Evolutionary conservation across 2,888 invertebrate genomes (phyloP), one percentile per base, ranked within the genome.

Genomic region (Patella pellucida): DNA sequence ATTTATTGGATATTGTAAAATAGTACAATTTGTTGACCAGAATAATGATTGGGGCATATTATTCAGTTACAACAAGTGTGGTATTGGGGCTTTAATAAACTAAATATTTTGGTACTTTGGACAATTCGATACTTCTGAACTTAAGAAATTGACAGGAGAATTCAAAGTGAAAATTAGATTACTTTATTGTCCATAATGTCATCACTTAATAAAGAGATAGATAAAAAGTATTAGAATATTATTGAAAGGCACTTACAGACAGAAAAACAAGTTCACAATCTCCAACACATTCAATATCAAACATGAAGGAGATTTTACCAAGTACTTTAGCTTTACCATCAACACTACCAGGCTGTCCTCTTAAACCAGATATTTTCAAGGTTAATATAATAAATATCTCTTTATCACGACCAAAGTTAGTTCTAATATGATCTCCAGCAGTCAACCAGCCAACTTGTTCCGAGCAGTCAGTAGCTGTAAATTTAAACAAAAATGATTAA

Each of bases 241-340:
- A 41, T 9, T 9, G 41, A 41, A 41, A 0, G 7, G 41, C 9
- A 82, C 86, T 82, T 84, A 92, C 93, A 88, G 92, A 91, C 84
- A 93, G 91, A 79, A 93, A 92, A 67, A 92, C 90, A 52, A 93
- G 89, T 76, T 91, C 91, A 85, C 93, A 93, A 54, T 91, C 89
- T 5, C 81, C 80, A 0, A 85, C 83, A 85, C 93, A 93, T 19
- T 88, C 82, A n/a, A 92, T 89, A 79, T 93, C 92, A 86, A 93
- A 93, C 23, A 91, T 90, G 82, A 93, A 92, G 1, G 90, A 90
- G 62, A 93, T 83, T 14, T 91, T 87, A 1, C 92, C 92, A 14
- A 93, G 90, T 5, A 90, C 90, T 31, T 89, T 85, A 7, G 88
- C 85, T 76, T 89, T 89, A 3, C 90, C 92, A 80, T 87, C 90